These are phyloP conservation scores for Leptoteleia sp. DNA, from an alignment of 1,140 invertebrate genomes.

Conservation along the genomic window DNA sequence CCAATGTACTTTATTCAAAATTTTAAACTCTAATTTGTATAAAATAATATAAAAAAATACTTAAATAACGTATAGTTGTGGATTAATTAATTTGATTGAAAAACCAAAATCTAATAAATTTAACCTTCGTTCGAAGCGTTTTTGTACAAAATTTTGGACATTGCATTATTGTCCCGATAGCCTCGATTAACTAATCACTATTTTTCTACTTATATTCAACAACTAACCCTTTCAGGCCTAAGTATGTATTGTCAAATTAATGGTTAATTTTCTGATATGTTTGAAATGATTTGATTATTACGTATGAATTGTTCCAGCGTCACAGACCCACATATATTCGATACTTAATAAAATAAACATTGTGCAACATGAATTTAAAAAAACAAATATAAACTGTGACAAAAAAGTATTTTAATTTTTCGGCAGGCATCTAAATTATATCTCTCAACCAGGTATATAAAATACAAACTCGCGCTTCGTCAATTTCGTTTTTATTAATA, in stretches of 20 bases:
- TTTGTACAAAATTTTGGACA: conserved; percentile 68
- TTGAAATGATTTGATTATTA: too few relatives aligned
- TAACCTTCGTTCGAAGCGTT: conserved; percentile 59
- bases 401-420: too few relatives aligned
- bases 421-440: too few relatives aligned
- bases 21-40: conserved; percentile 42
- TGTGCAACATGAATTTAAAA: not conserved
- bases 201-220: conserved; percentile 59
- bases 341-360: too few relatives aligned
- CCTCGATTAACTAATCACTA: conserved; percentile 70
- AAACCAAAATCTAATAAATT: too few relatives aligned
- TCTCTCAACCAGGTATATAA: conserved; percentile 50
- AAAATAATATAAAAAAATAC: conserved; percentile 52
- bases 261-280: too few relatives aligned
- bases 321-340: too few relatives aligned
- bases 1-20: too few relatives aligned
- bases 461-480: conserved; percentile 48
- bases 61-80: too few relatives aligned
- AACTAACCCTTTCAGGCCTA: conserved; percentile 53
- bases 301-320: too few relatives aligned
- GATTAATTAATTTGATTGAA: too few relatives aligned
- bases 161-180: conserved; percentile 74
- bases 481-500: conserved; percentile 44
- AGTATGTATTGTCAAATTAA: conserved; percentile 18
- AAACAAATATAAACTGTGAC: conserved; percentile 10